Conservation (phyloP, 2,797 vertebrate species). For the Melopsittacus undulatus region DNA sequence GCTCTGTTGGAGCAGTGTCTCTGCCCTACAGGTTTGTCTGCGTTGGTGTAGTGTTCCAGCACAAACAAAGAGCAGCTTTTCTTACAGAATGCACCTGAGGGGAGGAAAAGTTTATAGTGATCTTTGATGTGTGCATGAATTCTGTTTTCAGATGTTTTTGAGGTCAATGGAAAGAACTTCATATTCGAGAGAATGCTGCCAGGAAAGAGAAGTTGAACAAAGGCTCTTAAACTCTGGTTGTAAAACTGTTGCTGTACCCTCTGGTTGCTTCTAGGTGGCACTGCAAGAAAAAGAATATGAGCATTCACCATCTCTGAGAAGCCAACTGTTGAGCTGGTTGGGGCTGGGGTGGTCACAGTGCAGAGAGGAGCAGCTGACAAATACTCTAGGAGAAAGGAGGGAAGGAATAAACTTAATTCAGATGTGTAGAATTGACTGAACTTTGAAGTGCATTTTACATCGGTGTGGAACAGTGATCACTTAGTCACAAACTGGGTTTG, state of each 20-base stretch:
- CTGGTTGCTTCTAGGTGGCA: slow-evolving; percentile 70
- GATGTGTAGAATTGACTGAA: background rate
- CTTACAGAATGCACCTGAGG: background rate
- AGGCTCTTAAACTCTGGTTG: background rate
- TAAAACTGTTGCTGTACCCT: background rate
- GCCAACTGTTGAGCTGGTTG: background rate
- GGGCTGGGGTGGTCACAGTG: background rate
- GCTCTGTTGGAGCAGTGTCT: accelerated
- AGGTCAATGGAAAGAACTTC: background rate
- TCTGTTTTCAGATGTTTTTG: slow-evolving; percentile 3
- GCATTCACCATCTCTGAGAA: background rate
- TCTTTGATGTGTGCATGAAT: slow-evolving; percentile 2
- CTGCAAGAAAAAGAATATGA: slow-evolving; percentile 39
- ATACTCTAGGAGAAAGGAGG: background rate
- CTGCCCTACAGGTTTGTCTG: background rate
- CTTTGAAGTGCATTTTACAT: background rate
- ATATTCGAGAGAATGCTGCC: background rate
- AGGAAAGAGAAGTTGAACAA: background rate
- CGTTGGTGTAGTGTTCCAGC: background rate
- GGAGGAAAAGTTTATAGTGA: background rate
- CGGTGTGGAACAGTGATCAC: background rate
- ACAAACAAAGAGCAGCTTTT: background rate
- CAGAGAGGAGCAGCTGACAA: background rate
- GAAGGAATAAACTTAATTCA: background rate
- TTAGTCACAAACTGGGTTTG: slow-evolving; percentile 3